Conservation (phyloP, 2,113 vertebrate species). For the Pyrgilauda ruficollis region DNA sequence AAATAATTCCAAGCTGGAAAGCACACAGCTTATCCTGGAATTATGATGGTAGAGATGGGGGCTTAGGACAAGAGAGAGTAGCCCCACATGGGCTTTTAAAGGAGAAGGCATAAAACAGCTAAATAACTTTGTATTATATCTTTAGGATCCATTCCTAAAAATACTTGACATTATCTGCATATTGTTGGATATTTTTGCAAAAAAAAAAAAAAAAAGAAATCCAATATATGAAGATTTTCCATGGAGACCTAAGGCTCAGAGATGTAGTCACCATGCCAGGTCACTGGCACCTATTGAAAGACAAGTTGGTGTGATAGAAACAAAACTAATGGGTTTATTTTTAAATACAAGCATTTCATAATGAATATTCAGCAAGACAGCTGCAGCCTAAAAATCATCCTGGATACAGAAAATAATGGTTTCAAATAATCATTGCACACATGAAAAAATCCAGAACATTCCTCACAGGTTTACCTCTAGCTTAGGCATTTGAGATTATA, state of each 20-base stretch:
- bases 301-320: not conserved
- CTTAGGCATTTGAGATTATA: not conserved
- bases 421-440: not conserved
- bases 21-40: not conserved
- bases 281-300: not conserved
- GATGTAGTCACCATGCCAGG: not conserved
- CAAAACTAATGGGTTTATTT: conserved; percentile 37
- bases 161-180: not conserved
- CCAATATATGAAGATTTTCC: not conserved
- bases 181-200: not conserved
- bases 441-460: not conserved
- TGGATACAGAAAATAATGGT: not conserved
- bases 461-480: not conserved
- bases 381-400: not conserved
- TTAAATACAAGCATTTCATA: conserved; percentile 4
- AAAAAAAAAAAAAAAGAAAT: not conserved
- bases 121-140: not conserved
- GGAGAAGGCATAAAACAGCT: not conserved
- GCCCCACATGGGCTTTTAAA: not conserved
- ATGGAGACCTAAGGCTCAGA: not conserved
- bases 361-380: conserved; percentile 34
- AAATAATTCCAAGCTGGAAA: not conserved
- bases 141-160: not conserved
- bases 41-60: not conserved
- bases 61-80: not conserved